Conservation (phyloP, 1,140 invertebrate species). For the Drosophila kurseongensis region DNA sequence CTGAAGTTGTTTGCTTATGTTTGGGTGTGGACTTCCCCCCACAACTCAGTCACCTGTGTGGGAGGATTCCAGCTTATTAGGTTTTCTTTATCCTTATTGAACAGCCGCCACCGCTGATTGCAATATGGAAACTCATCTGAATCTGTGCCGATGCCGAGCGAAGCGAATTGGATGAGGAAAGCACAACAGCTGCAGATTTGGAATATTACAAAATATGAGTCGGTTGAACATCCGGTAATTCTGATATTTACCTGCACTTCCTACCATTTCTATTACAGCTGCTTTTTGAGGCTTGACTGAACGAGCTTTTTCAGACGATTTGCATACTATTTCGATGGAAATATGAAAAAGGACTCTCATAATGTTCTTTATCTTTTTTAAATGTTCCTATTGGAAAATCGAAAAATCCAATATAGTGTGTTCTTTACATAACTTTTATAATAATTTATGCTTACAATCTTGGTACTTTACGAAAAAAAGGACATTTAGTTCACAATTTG, state of each 20-base stretch:
- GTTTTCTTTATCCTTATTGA: conserved; percentile 56
- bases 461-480: too few species aligned
- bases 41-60: conserved; percentile 38
- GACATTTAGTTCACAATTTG: too few species aligned
- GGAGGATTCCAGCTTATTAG: conserved; percentile 44
- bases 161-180: conserved; percentile 53
- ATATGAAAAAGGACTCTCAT: not conserved
- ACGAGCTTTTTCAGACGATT: conserved; percentile 43
- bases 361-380: not conserved
- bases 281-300: conserved; percentile 26
- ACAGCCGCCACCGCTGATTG: conserved; percentile 46
- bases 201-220: conserved; percentile 66
- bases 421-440: too few species aligned
- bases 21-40: not conserved
- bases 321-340: conserved; percentile 51
- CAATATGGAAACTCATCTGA: conserved; percentile 53
- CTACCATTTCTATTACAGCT: conserved; percentile 1
- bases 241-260: conserved; percentile 50
- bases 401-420: not conserved
- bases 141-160: conserved; percentile 12
- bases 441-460: not conserved
- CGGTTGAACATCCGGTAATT: conserved; percentile 32
- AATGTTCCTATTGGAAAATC: not conserved
- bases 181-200: conserved; percentile 51
- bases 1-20: conserved; percentile 15